Percentiles rank a stretch among this genome's conserved stretches.
phyloP scores from a whole-genome alignment of 92 coral and sea anemone genomes.

The Palythoa grandis region DNA sequence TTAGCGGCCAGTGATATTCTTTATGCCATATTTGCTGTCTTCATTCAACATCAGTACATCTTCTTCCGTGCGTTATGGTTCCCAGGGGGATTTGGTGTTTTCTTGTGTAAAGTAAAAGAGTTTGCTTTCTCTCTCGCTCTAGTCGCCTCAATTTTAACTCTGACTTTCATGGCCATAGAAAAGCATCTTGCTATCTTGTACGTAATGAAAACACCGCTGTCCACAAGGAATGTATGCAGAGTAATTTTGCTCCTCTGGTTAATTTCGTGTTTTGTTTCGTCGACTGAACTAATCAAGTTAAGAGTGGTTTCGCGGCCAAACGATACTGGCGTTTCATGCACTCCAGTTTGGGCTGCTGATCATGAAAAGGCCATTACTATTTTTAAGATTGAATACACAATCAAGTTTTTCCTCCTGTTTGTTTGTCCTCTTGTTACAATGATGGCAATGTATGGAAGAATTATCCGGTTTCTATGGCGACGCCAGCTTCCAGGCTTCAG shows the following conservation, averaged over 20 bases:
- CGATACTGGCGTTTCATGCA: not conserved
- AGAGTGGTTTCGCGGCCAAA: not conserved
- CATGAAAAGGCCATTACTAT: not conserved
- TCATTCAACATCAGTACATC: constrained; percentile 5
- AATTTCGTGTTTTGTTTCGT: constrained; percentile 12
- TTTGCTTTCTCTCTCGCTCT: constrained; percentile 7
- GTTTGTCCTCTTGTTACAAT: not conserved
- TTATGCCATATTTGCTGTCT: not conserved
- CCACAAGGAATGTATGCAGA: constrained; percentile 25
- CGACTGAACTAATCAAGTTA: constrained; percentile 20
- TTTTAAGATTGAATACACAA: constrained; percentile 9
- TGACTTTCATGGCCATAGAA: constrained; percentile 43
- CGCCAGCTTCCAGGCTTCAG: constrained; percentile 31
- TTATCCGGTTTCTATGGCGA: constrained; percentile 28
- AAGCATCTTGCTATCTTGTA: constrained; percentile 37
- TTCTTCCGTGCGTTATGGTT: not conserved
- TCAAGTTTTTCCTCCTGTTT: constrained; percentile 15
- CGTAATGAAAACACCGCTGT: constrained; percentile 38
- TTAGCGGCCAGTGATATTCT: constrained; percentile 29
- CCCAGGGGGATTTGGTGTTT: constrained; percentile 32
- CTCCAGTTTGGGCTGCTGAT: constrained; percentile 12
- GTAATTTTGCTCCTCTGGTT: constrained; percentile 17
- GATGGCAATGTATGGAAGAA: constrained; percentile 10
- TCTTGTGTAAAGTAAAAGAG: constrained; percentile 29
- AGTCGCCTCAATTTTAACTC: constrained; percentile 15